Evolutionary conservation across 2,797 vertebrate species (phyloP), one percentile per base, ranked within the genome.

Genomic region (Sebastes iracundus): DNA sequence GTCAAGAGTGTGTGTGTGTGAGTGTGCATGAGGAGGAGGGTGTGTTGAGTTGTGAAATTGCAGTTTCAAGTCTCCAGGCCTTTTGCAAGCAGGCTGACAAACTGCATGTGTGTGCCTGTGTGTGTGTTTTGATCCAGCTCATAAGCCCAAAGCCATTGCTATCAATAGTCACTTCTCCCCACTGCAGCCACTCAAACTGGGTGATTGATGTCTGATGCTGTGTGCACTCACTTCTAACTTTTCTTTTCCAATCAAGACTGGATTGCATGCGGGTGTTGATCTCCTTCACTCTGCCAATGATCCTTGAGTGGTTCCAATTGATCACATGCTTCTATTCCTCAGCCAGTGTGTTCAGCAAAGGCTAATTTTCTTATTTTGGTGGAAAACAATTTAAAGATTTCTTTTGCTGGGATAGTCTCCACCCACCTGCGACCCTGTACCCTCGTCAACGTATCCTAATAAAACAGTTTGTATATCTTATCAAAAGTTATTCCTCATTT

Each of bases 121-220:
- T 64, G 55, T 49, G 28, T 32, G 68, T 63, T 30, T 69, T 75
- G 32, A 71, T 82, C 14, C 14, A n/a, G 62, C 69, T 33, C 16
- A 14, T 33, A 20, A 72, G 32, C 66, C 25, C 2, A 12, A 71
- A 81, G 72, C 75, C 33, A 13, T 52, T 35, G 75, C 62, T 75
- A 22, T 75, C 61, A 67, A 55, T 56, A 9, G 59, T 77, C 52
- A 27, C 18, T 49, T 53, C 55, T 72, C 71, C 63, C 63, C 25
- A 35, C 76, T 68, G 60, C 77, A 80, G 82, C 76, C 58, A 38
- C 52, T 81, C 60, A 46, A 13, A 49, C 71, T 86, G 58, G 13
- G 55, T 79, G 82, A 88, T 42, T 64, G 66, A 84, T 73, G 75
- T 74, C 11, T 75, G 32, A 60, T 3, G 64, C 38, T 55, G 72